Base-by-base conservation (phyloP, 2,113 vertebrate species). In the Pterophyllum scalare region DNA sequence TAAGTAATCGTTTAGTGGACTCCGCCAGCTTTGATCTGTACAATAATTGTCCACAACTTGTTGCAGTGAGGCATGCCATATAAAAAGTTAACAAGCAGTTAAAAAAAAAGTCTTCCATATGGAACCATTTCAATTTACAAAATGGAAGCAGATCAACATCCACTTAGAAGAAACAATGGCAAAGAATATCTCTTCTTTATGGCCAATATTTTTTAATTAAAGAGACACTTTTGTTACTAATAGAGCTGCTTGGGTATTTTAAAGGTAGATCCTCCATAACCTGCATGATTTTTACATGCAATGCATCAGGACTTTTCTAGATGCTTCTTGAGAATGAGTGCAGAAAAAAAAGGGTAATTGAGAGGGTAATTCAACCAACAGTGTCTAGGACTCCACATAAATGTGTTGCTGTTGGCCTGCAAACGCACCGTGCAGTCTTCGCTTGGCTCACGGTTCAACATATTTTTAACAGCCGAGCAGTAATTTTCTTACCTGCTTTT, bases 401-500 rank as follows among this genome's bases (percentile, higher is more conserved):
- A 46, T 70, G 4, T 62, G 49, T 58, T 75, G 76, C 70, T 67
- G 1, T 22, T 59, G 43, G 33, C 54, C 54, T 79, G 20, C 13
- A 52, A 56, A 81, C 26, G 58, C 38, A 80, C 80, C 38, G 38
- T 52, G 46, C 75, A 79, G 87, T 79, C 58, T 72, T 52, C 59
- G 40, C 76, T 75, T 83, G 49, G 40, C 24, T 86, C 60, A 46
- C 58, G 15, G 77, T 88, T 57, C 77, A 76, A 38, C 77, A 28
- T 84, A 86, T 85, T 88, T 91, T 82, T 90, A 86, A 62, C 52
- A 59, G 65, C 28, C n/a, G 77, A 90, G 67, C 80, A 81, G 85
- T 80, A 10, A 77, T 82, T 86, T 79, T 74, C 38, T 81, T 81
- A 94, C 90, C 90, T 93, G 89, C 77, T 93, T 85, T 87, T 90